phyloP scores from a whole-genome alignment of 2,888 invertebrate species.

The Drosophila kambysellisi region DNA sequence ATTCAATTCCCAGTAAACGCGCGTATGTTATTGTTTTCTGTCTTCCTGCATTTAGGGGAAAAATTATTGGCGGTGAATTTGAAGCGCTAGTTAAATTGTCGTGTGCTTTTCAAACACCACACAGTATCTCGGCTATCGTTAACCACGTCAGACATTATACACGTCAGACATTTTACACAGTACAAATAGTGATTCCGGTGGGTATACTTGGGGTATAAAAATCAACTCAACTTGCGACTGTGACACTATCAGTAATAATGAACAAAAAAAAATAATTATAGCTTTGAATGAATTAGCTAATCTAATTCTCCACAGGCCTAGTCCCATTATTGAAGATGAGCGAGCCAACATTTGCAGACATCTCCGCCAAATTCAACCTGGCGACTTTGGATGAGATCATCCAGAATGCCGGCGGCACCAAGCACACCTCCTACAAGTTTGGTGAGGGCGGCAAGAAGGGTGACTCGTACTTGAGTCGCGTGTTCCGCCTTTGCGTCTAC shows the following conservation, averaged over 20 bases:
- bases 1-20: background rate
- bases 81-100: slow-evolving; percentile 11
- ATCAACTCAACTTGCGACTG: slow-evolving; percentile 2
- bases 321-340: slow-evolving; percentile 56
- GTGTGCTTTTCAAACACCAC: background rate
- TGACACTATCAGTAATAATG: slow-evolving; percentile 3
- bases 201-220: slow-evolving; percentile 46
- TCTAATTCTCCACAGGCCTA: background rate
- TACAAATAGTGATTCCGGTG: slow-evolving; percentile 10
- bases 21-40: background rate
- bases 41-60: background rate
- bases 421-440: slow-evolving; percentile 85
- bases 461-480: slow-evolving; percentile 89
- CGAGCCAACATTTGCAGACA: slow-evolving; percentile 73
- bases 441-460: slow-evolving; percentile 87
- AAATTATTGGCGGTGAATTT: slow-evolving; percentile 36
- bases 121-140: slow-evolving; percentile 9
- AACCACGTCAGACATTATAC: slow-evolving; percentile 38
- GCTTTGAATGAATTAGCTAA: background rate
- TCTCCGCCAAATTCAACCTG: slow-evolving; percentile 84
- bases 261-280: background rate
- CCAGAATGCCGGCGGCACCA: slow-evolving; percentile 80
- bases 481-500: slow-evolving; percentile 87
- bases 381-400: slow-evolving; percentile 85
- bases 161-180: slow-evolving; percentile 28